Conservation (phyloP, 1,140 invertebrate genomes). For the Nasonia longicornis region DNA sequence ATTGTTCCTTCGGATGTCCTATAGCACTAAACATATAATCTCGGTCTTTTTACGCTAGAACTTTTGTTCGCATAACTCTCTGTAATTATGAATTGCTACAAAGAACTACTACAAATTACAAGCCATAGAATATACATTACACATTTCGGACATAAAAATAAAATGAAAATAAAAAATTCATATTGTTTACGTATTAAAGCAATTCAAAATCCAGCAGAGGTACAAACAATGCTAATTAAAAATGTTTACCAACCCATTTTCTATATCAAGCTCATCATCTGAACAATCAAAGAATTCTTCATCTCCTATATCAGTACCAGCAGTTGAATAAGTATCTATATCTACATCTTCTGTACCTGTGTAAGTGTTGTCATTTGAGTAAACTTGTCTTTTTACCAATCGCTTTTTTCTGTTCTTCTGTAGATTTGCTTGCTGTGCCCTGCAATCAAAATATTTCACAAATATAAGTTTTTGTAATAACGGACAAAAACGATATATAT, state of each 20-base stretch:
- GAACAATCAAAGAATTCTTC: slow-evolving; percentile 69
- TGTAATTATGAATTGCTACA: slow-evolving; percentile 38
- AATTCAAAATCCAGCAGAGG: slow-evolving; percentile 39
- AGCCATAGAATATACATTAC: slow-evolving; percentile 20
- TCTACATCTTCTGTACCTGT: slow-evolving; percentile 61
- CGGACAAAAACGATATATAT: background rate
- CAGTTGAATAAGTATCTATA: slow-evolving; percentile 61
- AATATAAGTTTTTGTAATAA: slow-evolving; percentile 10
- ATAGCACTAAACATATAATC: slow-evolving; percentile 66
- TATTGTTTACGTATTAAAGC: slow-evolving; percentile 10
- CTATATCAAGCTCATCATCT: slow-evolving; percentile 61
- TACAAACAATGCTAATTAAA: slow-evolving; percentile 30
- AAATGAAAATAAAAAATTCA: background rate
- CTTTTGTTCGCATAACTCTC: slow-evolving; percentile 47
- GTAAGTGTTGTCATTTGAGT: slow-evolving; percentile 53
- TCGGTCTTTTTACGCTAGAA: slow-evolving; percentile 56
- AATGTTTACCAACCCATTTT: slow-evolving; percentile 58
- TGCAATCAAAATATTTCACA: slow-evolving; percentile 32
- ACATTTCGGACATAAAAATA: background rate
- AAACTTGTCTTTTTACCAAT: slow-evolving; percentile 50
- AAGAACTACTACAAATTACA: slow-evolving; percentile 45
- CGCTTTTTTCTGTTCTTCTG: slow-evolving; percentile 55
- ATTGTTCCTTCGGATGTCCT: slow-evolving; percentile 60
- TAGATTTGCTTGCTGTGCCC: slow-evolving; percentile 52
- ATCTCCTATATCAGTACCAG: slow-evolving; percentile 63